Evolutionary conservation across 1,140 invertebrate species (phyloP).

Genomic region (Conus betulinus): DNA sequence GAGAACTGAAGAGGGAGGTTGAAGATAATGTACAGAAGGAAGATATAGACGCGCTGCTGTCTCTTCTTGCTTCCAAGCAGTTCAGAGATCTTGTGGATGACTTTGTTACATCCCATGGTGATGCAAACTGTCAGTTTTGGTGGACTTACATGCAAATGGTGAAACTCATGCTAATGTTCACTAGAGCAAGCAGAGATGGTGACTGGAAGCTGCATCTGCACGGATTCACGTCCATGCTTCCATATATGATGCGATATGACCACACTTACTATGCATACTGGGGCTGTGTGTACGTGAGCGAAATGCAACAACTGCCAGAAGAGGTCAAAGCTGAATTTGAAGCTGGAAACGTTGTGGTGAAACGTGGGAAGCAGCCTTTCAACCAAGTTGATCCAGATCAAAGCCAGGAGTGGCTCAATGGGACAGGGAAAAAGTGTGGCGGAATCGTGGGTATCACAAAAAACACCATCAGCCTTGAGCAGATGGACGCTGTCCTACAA

Average conservation of each 20-base stretch:
- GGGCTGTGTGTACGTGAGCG: conserved; percentile 3
- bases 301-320: conserved; percentile 20
- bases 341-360: conserved; percentile 27
- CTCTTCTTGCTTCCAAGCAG: background rate
- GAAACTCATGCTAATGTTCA: background rate
- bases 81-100: conserved; percentile 17
- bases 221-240: too few species aligned
- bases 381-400: conserved; percentile 30
- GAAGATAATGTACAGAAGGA: background rate
- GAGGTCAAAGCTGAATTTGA: conserved; percentile 3
- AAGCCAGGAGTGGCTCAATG: conserved; percentile 23
- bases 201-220: too few species aligned
- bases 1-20: background rate
- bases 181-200: too few species aligned
- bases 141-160: background rate
- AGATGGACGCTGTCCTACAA: conserved; percentile 27
- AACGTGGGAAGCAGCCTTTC: background rate
- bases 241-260: too few species aligned
- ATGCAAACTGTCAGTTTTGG: background rate
- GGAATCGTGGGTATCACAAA: background rate
- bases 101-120: background rate
- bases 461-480: background rate
- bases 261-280: background rate
- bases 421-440: conserved; percentile 4
- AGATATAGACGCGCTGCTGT: background rate